Conservation (phyloP, 2,113 vertebrate species). For the Parus major region DNA sequence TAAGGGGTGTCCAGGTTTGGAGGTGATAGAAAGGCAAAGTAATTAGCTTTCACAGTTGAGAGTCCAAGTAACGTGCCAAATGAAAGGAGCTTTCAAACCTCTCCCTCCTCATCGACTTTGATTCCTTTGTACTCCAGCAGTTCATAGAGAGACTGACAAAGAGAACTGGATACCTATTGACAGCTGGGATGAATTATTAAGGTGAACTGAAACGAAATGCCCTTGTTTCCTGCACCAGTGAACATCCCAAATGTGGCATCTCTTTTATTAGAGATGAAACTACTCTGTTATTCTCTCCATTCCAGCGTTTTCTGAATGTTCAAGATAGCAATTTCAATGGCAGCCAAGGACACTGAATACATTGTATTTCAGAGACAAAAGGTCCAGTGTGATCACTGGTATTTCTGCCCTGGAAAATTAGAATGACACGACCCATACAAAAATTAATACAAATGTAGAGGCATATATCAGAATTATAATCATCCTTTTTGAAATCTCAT, state of each 20-base stretch:
- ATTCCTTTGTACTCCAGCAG: constrained; percentile 19
- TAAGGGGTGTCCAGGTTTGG: neutral
- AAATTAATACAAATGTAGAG: neutral
- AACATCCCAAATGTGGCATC: constrained; percentile 27
- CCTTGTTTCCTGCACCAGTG: constrained; percentile 52
- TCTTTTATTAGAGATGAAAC: constrained; percentile 15
- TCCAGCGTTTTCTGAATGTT: neutral
- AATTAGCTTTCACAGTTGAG: neutral
- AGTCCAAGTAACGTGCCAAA: neutral
- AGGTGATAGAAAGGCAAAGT: neutral
- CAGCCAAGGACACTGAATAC: neutral
- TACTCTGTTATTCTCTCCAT: neutral
- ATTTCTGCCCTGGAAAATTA: neutral
- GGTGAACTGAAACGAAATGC: constrained; percentile 36
- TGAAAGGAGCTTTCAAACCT: constrained; percentile 19
- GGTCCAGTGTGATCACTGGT: neutral
- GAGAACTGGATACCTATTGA: constrained; percentile 25
- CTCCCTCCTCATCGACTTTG: neutral
- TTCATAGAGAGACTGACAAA: neutral
- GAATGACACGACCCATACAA: neutral
- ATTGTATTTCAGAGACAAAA: neutral
- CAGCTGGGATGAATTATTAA: constrained; percentile 26
- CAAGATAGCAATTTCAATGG: neutral
- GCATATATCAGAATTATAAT: neutral
- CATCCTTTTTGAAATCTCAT: rapidly evolving